Percentiles rank a stretch among this genome's conserved stretches.
Conservation (phyloP, 1,140 invertebrate species). For the Drosophila mojavensis region DNA sequence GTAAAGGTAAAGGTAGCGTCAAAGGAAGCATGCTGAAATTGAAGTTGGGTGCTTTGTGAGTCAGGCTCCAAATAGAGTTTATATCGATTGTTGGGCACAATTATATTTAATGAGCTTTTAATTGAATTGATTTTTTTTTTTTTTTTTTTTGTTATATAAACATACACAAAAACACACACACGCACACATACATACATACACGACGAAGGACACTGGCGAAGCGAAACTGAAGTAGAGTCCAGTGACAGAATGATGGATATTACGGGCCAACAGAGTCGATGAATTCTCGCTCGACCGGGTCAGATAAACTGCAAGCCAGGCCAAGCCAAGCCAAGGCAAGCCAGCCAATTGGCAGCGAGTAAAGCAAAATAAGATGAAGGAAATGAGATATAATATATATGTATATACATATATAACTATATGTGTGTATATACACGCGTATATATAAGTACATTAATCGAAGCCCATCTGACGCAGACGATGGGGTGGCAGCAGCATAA, state of each 20-base stretch:
- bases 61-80: constrained; percentile 54
- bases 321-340: neutral
- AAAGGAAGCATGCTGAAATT: neutral
- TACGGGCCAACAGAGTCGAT: constrained; percentile 29
- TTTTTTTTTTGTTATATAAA: constrained; percentile 54
- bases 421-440: too few species aligned
- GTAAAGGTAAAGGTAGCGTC: neutral
- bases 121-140: constrained; percentile 60
- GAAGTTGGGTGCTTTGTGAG: constrained; percentile 9
- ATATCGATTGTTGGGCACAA: constrained; percentile 68
- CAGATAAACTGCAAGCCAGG: constrained; percentile 32
- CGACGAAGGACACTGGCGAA: constrained; percentile 12
- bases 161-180: constrained; percentile 31
- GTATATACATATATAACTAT: too few species aligned
- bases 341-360: constrained; percentile 9
- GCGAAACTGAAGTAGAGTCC: constrained; percentile 20
- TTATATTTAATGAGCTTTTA: constrained; percentile 78
- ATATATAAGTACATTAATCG: constrained; percentile 16
- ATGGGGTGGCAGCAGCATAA: neutral
- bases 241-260: constrained; percentile 48
- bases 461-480: constrained; percentile 2
- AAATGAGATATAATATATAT: constrained; percentile 1
- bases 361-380: constrained; percentile 21
- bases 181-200: neutral
- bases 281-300: constrained; percentile 30